These are phyloP conservation scores for Drosophila repleta DNA, from an alignment of 1,140 invertebrate species.

Conservation along the genomic window DNA sequence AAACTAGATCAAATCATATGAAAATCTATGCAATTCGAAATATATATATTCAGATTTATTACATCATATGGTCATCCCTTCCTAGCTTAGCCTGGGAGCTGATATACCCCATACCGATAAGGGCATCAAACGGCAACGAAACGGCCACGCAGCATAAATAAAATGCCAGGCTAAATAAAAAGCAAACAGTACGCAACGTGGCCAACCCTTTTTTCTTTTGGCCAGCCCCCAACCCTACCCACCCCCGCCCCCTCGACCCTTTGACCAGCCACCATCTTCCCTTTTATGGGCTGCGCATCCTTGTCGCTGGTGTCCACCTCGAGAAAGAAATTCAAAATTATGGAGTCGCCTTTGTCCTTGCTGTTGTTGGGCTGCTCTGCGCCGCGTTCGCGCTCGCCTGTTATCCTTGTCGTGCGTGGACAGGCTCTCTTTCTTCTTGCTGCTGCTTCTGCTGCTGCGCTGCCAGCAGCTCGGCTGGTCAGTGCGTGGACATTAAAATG, in stretches of 20 bases:
- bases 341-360: slow-evolving; percentile 48
- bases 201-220: slow-evolving; percentile 53
- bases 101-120: slow-evolving; percentile 2
- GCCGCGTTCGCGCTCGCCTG: slow-evolving; percentile 27
- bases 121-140: slow-evolving; percentile 48
- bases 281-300: slow-evolving; percentile 41
- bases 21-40: too few species aligned
- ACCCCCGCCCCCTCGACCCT: not conserved
- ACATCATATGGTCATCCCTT: too few species aligned
- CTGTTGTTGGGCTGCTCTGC: slow-evolving; percentile 14
- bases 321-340: slow-evolving; percentile 72
- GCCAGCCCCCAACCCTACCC: not conserved
- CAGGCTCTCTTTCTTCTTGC: slow-evolving; percentile 1
- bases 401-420: slow-evolving; percentile 21
- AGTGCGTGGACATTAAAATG: slow-evolving; percentile 67
- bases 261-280: slow-evolving; percentile 12
- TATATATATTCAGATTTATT: too few species aligned
- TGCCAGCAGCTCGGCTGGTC: slow-evolving; percentile 36
- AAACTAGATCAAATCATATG: too few species aligned
- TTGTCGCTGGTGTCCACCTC: slow-evolving; percentile 31
- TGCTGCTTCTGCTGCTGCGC: not conserved
- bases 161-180: slow-evolving; percentile 67
- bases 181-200: slow-evolving; percentile 31
- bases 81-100: not conserved
- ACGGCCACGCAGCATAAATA: slow-evolving; percentile 78